Base-by-base conservation (phyloP, 2,797 vertebrate species). In the Sternarchorhynchus goeldii region DNA sequence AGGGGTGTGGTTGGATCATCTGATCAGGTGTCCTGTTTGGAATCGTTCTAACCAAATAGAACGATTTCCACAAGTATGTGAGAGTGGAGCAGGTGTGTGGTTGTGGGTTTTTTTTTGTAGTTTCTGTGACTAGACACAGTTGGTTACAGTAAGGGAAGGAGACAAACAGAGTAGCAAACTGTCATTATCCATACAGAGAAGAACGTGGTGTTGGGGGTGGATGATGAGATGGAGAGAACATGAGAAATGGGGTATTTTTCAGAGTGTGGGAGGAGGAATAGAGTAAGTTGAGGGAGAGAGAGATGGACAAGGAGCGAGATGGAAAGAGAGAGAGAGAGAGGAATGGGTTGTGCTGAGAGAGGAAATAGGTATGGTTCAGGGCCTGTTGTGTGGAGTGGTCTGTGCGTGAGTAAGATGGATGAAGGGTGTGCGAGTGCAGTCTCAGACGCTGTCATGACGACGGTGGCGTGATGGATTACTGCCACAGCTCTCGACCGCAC, bases 381-480 rank as follows among this genome's bases (percentile, higher is more conserved):
- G n/a, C 59, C 59, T 64, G 16, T 68, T 25, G 12, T 39, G 55
- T 53, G 55, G 39, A 66, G 34, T 60, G 67, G 59, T 14, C 57
- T 21, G 75, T 18, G 58, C 45, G 41, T 73, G 69, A 76, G 53
- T 60, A 78, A 82, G 73, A 82, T 67, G 21, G 76, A 84, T 82
- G 77, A 80, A 34, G 66, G 67, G 34, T 71, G 77, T 70, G 59
- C 45, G 71, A 75, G 56, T 14, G 63, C 76, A 80, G 78, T 63
- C 76, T 68, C 64, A 73, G 64, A 76, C 29, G 69, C 75, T 39
- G 57, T 55, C 76, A 81, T 32, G 68, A 78, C 57, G 18, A 64
- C 60, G 76, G 62, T 53, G 45, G 14, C 7, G 65, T 77, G 82
- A 85, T 82, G 80, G 69, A 85, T 82, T 56, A 67, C 78, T 41